Percentiles rank a stretch among this genome's conserved stretches.
Conservation (phyloP, 2,797 vertebrate species). For the Chelon auratus region DNA sequence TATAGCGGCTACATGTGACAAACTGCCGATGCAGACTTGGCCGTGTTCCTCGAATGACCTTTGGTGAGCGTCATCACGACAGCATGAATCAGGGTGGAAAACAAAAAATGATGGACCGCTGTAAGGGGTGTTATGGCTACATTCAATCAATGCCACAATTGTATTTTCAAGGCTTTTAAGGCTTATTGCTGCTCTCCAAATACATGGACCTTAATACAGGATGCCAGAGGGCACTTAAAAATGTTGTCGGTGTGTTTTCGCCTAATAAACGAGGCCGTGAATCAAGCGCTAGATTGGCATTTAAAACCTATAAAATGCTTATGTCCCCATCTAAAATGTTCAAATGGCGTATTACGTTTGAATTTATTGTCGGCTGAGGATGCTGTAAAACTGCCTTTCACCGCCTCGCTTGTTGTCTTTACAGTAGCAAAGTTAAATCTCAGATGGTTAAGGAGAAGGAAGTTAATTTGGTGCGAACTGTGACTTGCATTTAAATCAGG, state of each 20-base stretch:
- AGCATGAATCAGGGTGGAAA: conserved; percentile 48
- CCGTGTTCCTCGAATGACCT: conserved; percentile 78
- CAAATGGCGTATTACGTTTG: conserved; percentile 38
- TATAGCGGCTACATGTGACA: conserved; percentile 81
- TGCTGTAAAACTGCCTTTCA: conserved; percentile 46
- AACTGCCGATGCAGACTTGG: conserved; percentile 62
- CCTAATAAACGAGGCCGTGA: conserved; percentile 41
- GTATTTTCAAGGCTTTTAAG: conserved; percentile 22
- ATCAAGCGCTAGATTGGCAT: conserved; percentile 41
- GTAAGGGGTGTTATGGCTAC: conserved; percentile 22
- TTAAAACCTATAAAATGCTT: conserved; percentile 51
- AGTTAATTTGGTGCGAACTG: conserved; percentile 45
- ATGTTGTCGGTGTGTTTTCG: conserved; percentile 38
- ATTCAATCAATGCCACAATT: background rate
- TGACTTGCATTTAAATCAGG: conserved; percentile 64
- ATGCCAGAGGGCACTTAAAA: conserved; percentile 37
- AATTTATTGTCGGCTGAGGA: conserved; percentile 51
- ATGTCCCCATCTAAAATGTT: conserved; percentile 46
- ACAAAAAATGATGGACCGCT: conserved; percentile 1
- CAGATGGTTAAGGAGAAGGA: conserved; percentile 49
- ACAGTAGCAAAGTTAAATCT: conserved; percentile 52
- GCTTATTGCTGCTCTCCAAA: conserved; percentile 29
- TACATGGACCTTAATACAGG: conserved; percentile 30
- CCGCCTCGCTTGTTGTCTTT: conserved; percentile 51
- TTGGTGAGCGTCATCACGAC: conserved; percentile 56